A percentile compares a stretch with the other conserved stretches of the same genome.
Evolutionary conservation across 2,797 vertebrate genomes (phyloP).

Genomic region (Leuciscus waleckii): DNA sequence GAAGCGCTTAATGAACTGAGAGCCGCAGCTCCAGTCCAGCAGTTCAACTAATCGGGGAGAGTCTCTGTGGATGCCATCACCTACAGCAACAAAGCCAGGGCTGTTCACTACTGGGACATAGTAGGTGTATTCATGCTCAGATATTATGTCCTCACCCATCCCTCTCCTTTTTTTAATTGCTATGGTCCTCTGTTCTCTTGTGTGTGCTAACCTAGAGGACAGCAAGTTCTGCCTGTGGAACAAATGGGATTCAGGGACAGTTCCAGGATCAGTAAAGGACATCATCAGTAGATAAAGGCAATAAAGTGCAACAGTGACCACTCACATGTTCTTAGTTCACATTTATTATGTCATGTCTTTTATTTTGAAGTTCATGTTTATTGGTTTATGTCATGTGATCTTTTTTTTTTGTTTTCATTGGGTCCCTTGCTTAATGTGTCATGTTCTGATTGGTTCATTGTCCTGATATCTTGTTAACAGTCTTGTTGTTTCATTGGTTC

Average conservation of each 20-base stretch:
- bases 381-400: neutral
- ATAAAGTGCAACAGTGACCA: neutral
- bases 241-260: neutral
- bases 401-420: neutral
- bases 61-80: slow-evolving; percentile 55
- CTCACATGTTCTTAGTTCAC: neutral
- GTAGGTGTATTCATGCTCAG: slow-evolving; percentile 31
- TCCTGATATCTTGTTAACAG: neutral
- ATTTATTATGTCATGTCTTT: neutral
- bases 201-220: slow-evolving; percentile 11
- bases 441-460: neutral
- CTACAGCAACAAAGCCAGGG: slow-evolving; percentile 43
- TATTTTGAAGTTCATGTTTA: neutral
- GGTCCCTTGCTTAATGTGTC: neutral
- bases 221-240: neutral
- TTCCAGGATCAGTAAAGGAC: neutral
- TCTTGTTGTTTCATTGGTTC: neutral
- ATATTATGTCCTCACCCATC: slow-evolving; percentile 32
- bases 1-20: slow-evolving; percentile 64
- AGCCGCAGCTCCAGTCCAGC: slow-evolving; percentile 55
- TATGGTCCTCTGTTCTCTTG: slow-evolving; percentile 23
- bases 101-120: slow-evolving; percentile 42
- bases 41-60: slow-evolving; percentile 59
- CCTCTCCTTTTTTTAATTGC: slow-evolving; percentile 40
- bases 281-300: neutral